Evolutionary conservation across 2,797 vertebrate genomes (phyloP), one percentile per base, ranked within the genome.

Genomic region (Discoglossus pictus): DNA sequence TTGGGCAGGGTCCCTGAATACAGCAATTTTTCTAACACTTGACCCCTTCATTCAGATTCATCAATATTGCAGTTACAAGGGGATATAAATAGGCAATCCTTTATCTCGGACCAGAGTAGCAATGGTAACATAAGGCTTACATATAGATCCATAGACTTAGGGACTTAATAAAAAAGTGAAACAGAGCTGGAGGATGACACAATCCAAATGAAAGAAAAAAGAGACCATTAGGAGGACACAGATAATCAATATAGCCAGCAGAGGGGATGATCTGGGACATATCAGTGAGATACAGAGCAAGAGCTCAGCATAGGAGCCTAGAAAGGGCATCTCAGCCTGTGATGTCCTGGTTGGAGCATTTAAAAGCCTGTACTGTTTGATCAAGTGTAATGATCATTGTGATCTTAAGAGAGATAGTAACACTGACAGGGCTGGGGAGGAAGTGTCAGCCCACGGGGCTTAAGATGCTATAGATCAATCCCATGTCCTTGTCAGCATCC

Each of bases 401-500:
- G 0, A 38, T 64, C 65, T 62, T 18, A 42, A 48, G 27, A 12
- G 73, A 43, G 81, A 62, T 68, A 67, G 58, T 74, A 79, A 64
- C 20, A 44, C 69, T 71, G 76, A 75, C 78, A 68, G 74, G 55
- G 38, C 13, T 25, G 43, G 21, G n/a, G 36, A n/a, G 20, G 23
- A 36, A 63, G 75, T 76, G 71, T 24, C 39, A 16, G 25, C 31
- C 50, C 40, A 23, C 8, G 16, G 36, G 65, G 43, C 36, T 60
- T 60, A 42, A 68, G 16, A 60, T 21, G 38, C 12, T 27, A 31
- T 40, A 73, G 75, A 77, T 83, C 80, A 12, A 71, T 87, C 75
- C 51, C 73, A 78, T 80, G 82, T 87, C 86, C 84, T 88, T 88
- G 83, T 76, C 73, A 67, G 72, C 75, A 18, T 36, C 17, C 20